Percentiles rank a stretch among this genome's conserved stretches.
These are phyloP conservation scores for Metalampra italica DNA, from an alignment of 2,888 invertebrate genomes.

Conservation along the genomic window DNA sequence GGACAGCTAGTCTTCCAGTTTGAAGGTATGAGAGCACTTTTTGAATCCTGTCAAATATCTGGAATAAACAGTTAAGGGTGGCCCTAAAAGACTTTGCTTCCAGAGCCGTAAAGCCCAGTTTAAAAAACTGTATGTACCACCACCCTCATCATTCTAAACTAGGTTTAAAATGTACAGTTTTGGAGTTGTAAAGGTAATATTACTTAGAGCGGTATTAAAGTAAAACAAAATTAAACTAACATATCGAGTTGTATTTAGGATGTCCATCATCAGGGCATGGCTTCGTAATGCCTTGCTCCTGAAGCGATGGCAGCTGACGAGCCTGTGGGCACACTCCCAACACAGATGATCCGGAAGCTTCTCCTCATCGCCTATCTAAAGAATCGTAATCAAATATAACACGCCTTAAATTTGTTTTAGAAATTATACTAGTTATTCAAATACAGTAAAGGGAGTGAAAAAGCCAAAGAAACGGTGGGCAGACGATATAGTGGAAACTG, in stretches of 20 bases:
- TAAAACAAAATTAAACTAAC: no score
- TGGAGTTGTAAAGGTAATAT: not conserved
- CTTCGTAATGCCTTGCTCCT: constrained; percentile 34
- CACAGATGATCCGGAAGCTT: constrained; percentile 50
- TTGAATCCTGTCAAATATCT: no score
- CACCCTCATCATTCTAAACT: no score
- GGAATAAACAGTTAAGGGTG: no score
- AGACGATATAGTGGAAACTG: no score
- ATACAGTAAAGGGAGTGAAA: no score
- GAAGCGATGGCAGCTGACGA: constrained; percentile 29
- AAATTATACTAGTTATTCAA: not conserved
- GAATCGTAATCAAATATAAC: not conserved
- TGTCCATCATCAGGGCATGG: constrained; percentile 20
- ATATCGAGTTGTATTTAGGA: not conserved
- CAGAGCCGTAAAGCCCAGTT: no score
- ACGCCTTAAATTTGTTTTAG: not conserved
- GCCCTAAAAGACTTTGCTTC: no score
- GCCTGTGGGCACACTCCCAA: constrained; percentile 49
- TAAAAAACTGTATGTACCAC: no score
- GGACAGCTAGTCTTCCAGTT: no score
- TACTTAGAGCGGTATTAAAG: not conserved
- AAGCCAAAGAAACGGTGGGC: no score
- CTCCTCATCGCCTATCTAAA: constrained; percentile 37
- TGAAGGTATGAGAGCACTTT: no score
- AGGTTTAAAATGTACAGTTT: not conserved